Evolutionary conservation across 2,113 vertebrate species (phyloP).

Genomic region (Chiloscyllium plagiosum): DNA sequence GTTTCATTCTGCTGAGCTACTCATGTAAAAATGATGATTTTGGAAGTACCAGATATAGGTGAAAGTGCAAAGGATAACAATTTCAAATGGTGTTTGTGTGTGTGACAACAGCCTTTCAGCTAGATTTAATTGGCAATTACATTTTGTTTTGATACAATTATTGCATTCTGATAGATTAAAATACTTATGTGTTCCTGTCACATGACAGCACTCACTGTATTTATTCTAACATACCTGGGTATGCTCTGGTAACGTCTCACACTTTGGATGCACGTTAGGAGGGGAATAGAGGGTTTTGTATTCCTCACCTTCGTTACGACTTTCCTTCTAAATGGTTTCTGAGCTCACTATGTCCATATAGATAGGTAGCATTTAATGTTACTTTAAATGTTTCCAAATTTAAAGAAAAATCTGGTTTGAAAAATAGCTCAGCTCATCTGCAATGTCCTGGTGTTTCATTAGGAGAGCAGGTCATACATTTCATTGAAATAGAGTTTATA

Average conservation of each 20-base stretch:
- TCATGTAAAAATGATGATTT: background rate
- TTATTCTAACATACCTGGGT: background rate
- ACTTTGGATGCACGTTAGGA: background rate
- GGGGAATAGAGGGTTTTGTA: background rate
- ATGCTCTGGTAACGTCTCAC: background rate
- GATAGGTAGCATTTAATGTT: background rate
- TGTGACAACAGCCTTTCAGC: background rate
- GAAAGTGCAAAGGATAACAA: background rate
- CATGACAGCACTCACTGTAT: background rate
- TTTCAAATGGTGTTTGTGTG: background rate
- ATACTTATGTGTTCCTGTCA: background rate
- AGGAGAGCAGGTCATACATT: conserved; percentile 12
- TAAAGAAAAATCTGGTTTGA: background rate
- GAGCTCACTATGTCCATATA: background rate
- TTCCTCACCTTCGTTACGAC: background rate
- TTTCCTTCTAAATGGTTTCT: background rate
- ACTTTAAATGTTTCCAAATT: background rate
- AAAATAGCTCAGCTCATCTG: background rate
- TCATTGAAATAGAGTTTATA: conserved; percentile 22
- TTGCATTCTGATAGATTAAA: background rate
- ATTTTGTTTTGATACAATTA: background rate
- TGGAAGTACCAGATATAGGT: background rate
- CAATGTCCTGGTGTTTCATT: background rate
- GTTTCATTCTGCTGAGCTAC: background rate
- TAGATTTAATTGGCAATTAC: background rate